Conservation (phyloP, 2,888 invertebrate genomes). For the Ophion ventricosus region DNA sequence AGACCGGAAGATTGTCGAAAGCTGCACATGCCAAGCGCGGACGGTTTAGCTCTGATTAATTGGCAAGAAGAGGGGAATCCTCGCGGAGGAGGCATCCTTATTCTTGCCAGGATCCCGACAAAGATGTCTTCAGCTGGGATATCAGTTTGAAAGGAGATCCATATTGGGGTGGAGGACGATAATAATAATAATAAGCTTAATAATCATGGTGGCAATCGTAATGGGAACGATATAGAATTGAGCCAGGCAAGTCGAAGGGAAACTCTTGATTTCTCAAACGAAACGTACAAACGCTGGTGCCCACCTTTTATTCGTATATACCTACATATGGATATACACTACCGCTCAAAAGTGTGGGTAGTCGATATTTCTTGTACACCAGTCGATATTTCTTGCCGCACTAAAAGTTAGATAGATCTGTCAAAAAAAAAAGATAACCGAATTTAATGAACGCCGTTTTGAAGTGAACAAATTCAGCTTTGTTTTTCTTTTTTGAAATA, state of each 20-base stretch:
- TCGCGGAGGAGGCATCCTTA: slow-evolving; percentile 40
- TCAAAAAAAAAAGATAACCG: no score
- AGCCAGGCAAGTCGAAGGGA: background rate
- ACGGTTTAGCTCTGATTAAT: slow-evolving; percentile 68
- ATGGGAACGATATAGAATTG: slow-evolving; percentile 34
- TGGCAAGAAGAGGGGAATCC: slow-evolving; percentile 63
- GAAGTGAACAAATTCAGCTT: no score
- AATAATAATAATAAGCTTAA: slow-evolving; percentile 46
- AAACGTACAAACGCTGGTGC: slow-evolving; percentile 64
- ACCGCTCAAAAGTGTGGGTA: no score
- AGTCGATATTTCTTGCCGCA: no score
- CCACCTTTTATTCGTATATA: slow-evolving; percentile 6
- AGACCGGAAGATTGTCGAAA: slow-evolving; percentile 10
- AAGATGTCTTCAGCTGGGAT: slow-evolving; percentile 56
- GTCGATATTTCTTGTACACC: no score
- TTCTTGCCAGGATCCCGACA: slow-evolving; percentile 46
- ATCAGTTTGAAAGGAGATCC: slow-evolving; percentile 58
- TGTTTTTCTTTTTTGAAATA: no score
- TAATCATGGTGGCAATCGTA: slow-evolving; percentile 52
- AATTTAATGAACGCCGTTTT: no score
- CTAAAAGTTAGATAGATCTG: no score
- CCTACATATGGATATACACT: background rate
- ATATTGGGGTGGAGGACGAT: slow-evolving; percentile 33
- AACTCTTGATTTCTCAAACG: slow-evolving; percentile 61
- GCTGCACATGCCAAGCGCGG: slow-evolving; percentile 51